Conservation (phyloP, 1,140 invertebrate genomes). For the Lutraria rhynchaena region DNA sequence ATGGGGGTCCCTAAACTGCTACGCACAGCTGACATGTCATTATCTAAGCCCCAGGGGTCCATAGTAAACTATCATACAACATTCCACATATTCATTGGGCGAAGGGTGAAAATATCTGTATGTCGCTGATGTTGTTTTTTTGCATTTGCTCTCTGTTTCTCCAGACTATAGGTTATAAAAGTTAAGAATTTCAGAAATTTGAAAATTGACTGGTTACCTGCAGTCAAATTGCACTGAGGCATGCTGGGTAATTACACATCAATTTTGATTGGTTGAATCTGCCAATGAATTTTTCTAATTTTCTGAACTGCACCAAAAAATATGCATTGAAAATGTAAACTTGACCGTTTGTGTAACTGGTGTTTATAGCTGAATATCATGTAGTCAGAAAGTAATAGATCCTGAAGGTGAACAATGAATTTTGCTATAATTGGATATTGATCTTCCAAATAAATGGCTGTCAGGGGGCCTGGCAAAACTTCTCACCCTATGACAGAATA, state of each 20-base stretch:
- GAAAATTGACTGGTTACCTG: constrained; percentile 11
- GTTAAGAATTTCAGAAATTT: constrained; percentile 43
- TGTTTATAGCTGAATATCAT: no score
- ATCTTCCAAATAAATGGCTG: constrained; percentile 36
- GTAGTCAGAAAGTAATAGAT: no score
- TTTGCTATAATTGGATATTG: constrained; percentile 13
- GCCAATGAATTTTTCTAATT: not conserved
- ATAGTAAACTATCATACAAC: constrained; percentile 7
- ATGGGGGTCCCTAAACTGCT: constrained; percentile 45
- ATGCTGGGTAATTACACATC: constrained; percentile 51
- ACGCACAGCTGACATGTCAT: constrained; percentile 51
- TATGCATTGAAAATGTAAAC: no score
- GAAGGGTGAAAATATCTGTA: not conserved
- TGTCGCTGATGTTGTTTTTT: not conserved
- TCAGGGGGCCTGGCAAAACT: constrained; percentile 4
- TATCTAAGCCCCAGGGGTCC: constrained; percentile 51
- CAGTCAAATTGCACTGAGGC: constrained; percentile 1
- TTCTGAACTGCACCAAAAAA: no score
- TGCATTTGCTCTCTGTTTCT: not conserved
- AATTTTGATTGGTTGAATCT: constrained; percentile 10
- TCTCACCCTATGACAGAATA: constrained; percentile 41
- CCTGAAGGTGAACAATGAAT: no score
- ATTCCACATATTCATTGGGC: constrained; percentile 36
- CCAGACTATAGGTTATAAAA: constrained; percentile 10
- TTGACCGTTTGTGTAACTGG: no score